phyloP scores from a whole-genome alignment of 2,797 vertebrate genomes.

The Falco columbarius region DNA sequence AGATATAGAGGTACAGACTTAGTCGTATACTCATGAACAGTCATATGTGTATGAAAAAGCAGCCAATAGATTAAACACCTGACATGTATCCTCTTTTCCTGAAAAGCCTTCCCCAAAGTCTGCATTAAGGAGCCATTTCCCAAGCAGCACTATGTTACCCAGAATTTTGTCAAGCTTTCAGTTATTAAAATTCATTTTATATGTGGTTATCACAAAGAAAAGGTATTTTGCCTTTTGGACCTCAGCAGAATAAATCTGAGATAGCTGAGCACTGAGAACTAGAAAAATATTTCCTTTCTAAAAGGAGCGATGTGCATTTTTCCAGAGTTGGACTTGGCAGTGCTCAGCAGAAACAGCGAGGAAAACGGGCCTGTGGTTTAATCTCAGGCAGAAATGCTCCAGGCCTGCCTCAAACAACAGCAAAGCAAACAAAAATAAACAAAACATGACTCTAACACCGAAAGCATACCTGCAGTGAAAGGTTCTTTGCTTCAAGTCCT shows the following conservation, averaged over 20 bases:
- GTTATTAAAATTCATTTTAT: not conserved
- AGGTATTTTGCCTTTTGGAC: not conserved
- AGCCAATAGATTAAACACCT: not conserved
- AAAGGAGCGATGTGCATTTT: not conserved
- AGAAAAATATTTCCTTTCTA: not conserved
- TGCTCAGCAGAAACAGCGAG: not conserved
- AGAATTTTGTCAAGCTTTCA: not conserved
- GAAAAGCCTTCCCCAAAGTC: not conserved
- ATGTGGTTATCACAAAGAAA: not conserved
- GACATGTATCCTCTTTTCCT: not conserved
- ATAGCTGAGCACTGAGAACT: not conserved
- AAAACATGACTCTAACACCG: not conserved
- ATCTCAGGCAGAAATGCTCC: not conserved
- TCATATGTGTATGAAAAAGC: not conserved
- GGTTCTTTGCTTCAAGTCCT: not conserved
- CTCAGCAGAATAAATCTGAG: not conserved
- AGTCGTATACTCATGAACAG: accelerated
- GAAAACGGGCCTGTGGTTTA: not conserved
- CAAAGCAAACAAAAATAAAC: not conserved
- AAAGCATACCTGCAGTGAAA: not conserved
- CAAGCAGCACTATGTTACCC: not conserved
- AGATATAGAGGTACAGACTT: not conserved
- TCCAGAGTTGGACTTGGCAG: not conserved
- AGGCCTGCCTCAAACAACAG: not conserved
- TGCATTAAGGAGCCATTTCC: not conserved